Evolutionary conservation across 2,888 invertebrate species (phyloP).

Genomic region (Eupelmus urozonus): DNA sequence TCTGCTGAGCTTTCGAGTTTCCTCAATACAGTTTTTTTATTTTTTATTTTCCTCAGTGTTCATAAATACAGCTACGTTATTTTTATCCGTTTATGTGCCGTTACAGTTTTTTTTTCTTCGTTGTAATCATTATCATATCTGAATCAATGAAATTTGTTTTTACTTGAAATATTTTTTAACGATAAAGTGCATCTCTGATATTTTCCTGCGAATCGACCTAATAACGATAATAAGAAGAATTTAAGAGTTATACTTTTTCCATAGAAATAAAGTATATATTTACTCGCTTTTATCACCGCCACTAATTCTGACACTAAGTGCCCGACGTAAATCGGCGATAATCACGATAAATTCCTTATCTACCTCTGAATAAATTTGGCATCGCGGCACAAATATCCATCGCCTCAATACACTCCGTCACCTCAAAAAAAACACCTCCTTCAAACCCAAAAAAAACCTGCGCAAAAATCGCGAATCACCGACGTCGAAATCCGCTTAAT

Average conservation of each 20-base stretch:
- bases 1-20: not conserved
- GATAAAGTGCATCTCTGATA: no score
- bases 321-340: not conserved
- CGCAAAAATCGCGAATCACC: not conserved
- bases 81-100: no score
- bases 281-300: not conserved
- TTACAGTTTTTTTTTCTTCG: no score
- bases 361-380: conserved; percentile 12
- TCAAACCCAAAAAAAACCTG: not conserved
- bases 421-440: not conserved
- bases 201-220: no score
- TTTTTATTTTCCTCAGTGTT: no score
- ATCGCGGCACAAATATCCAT: not conserved
- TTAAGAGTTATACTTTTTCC: no score
- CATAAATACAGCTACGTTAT: no score
- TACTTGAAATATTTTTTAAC: no score
- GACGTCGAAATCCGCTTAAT: not conserved
- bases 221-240: no score
- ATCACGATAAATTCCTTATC: conserved; percentile 16
- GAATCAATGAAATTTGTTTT: no score
- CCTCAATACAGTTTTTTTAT: no score
- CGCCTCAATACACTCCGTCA: not conserved
- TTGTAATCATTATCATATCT: no score
- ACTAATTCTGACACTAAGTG: not conserved
- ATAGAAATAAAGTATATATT: not conserved